These are phyloP conservation scores for Agraylea sexmaculata DNA, from an alignment of 1,140 invertebrate species.

Conservation along the genomic window DNA sequence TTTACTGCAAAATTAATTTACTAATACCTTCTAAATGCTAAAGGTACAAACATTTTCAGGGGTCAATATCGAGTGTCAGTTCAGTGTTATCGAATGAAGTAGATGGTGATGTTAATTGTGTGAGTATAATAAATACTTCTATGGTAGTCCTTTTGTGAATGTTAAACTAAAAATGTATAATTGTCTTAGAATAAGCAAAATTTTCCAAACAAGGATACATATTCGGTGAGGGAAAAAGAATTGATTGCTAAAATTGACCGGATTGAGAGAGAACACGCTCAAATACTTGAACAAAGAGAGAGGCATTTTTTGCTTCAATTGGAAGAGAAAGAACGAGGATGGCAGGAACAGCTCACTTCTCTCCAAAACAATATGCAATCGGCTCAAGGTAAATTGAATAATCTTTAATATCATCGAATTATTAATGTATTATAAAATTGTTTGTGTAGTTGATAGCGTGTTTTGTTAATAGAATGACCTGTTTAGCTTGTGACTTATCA, in stretches of 20 bases:
- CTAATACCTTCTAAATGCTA: not conserved
- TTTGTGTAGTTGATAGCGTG: too few species aligned
- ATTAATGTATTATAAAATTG: too few species aligned
- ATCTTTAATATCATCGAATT: not conserved
- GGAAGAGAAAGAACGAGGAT: constrained; percentile 55
- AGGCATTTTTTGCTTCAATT: constrained; percentile 25
- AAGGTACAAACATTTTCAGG: not conserved
- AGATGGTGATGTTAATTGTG: not conserved
- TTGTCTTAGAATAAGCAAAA: not conserved
- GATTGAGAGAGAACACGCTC: constrained; percentile 45
- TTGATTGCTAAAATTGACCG: constrained; percentile 36
- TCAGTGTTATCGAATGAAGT: not conserved
- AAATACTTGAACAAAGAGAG: constrained; percentile 23
- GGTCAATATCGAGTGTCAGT: not conserved
- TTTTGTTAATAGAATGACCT: too few species aligned
- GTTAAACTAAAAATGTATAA: constrained; percentile 1
- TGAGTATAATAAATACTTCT: not conserved
- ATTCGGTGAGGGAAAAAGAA: constrained; percentile 33
- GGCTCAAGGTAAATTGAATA: constrained; percentile 14
- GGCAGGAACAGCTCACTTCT: constrained; percentile 40
- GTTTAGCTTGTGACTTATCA: too few species aligned
- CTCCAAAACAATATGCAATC: constrained; percentile 20
- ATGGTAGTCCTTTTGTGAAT: not conserved
- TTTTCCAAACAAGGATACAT: constrained; percentile 24
- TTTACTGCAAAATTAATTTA: not conserved